phyloP scores from a whole-genome alignment of 2,797 vertebrate genomes.

The Chelonia mydas region DNA sequence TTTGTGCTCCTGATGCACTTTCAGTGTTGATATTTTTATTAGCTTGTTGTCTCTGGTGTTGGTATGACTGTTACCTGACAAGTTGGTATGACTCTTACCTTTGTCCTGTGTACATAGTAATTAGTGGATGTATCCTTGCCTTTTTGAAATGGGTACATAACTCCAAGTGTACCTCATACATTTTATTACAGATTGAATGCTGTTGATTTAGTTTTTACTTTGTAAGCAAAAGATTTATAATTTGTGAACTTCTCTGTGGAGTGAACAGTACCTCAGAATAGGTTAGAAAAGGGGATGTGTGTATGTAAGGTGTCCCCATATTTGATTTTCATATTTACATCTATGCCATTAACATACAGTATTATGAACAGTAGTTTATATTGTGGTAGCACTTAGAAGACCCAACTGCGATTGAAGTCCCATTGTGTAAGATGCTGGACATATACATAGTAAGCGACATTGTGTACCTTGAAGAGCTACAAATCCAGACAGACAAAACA shows the following conservation, averaged over 20 bases:
- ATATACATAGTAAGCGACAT: accelerated
- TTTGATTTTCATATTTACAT: background rate
- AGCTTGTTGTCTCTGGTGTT: background rate
- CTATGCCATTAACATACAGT: background rate
- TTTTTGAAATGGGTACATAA: background rate
- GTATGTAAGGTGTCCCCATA: background rate
- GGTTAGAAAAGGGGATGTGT: background rate
- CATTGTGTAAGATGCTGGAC: background rate
- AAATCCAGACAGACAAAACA: background rate
- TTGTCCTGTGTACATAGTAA: accelerated
- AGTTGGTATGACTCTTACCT: too few relatives aligned
- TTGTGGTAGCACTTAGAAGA: accelerated
- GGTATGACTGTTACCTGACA: background rate
- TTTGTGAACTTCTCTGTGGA: background rate
- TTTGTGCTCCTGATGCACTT: background rate
- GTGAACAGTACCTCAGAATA: background rate
- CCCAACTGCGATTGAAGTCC: background rate
- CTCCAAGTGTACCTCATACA: background rate
- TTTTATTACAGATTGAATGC: background rate
- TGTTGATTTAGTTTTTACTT: background rate
- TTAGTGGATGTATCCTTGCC: background rate
- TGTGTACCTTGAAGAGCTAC: accelerated
- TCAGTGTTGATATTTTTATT: background rate
- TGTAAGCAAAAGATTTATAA: background rate
- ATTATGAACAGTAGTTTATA: background rate